Percentiles rank a stretch among this genome's conserved stretches.
These are phyloP conservation scores for Monopis laevigella DNA, from an alignment of 2,888 invertebrate species.

Conservation along the genomic window DNA sequence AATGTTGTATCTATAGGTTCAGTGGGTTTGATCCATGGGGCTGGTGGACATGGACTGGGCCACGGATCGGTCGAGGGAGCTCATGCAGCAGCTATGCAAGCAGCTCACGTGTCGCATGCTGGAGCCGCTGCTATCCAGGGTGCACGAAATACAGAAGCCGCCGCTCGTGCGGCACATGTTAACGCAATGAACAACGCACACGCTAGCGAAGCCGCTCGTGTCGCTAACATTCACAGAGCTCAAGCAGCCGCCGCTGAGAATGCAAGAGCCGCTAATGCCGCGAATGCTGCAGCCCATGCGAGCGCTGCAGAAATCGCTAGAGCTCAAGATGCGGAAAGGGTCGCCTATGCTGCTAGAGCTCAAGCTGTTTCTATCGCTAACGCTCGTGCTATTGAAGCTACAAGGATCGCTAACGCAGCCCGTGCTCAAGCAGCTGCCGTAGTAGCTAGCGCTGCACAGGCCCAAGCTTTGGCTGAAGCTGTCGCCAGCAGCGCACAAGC, in stretches of 20 bases:
- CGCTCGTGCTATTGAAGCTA: constrained; percentile 50
- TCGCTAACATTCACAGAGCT: constrained; percentile 51
- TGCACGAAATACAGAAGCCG: constrained; percentile 48
- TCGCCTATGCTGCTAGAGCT: constrained; percentile 51
- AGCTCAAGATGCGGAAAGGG: constrained; percentile 40
- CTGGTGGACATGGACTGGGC: neutral
- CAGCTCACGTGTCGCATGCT: constrained; percentile 48
- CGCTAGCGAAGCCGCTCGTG: constrained; percentile 48
- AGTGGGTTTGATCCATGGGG: constrained; percentile 2
- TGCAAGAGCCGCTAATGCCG: constrained; percentile 50
- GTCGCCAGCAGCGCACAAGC: constrained; percentile 43
- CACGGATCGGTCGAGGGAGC: constrained; percentile 49
- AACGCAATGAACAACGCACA: constrained; percentile 54
- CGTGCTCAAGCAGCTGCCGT: constrained; percentile 42
- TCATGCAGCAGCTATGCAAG: constrained; percentile 54
- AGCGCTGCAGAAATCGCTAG: constrained; percentile 38
- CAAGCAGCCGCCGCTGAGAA: constrained; percentile 57
- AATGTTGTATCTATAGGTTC: too few relatives aligned
- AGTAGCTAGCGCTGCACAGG: constrained; percentile 40
- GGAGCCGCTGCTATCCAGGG: constrained; percentile 57
- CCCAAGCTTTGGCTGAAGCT: constrained; percentile 43
- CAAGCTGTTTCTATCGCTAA: constrained; percentile 54
- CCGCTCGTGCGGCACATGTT: constrained; percentile 47
- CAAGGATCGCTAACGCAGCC: constrained; percentile 49
- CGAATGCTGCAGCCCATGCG: constrained; percentile 43